Evolutionary conservation across 2,113 vertebrate genomes (phyloP), one percentile per base, ranked within the genome.

Genomic region (Anser brachyrhynchus): DNA sequence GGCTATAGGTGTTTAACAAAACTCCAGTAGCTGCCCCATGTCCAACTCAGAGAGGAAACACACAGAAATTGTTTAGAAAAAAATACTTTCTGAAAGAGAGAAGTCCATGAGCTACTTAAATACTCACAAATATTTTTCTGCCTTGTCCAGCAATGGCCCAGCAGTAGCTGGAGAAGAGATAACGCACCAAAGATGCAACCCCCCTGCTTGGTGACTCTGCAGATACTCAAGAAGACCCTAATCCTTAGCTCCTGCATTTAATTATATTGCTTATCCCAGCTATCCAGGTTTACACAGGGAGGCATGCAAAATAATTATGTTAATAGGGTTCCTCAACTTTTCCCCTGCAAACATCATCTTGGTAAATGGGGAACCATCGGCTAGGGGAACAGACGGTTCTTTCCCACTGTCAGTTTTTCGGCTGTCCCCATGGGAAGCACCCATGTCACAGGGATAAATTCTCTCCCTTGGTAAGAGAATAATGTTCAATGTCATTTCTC

Each of bases 401-500:
- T 55, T 51, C 73, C 54, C 20, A 2, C 39, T 41, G n/a, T 8
- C 25, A 13, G 21, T 14, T 46, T 43, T 84, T 51, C 49, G 17
- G 20, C 58, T 84, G 9, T 92, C 35, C 76, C 28, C 31, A 37
- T n/a, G 22, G 28, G 35, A 93, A 89, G 66, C 70, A 75, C 84
- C 93, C 84, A 41, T 46, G 81, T 75, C 37, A 3, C 54, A 74
- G 66, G 74, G 67, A 87, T 62, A 46, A 84, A 89, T 28, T 78
- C 28, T 73, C 26, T 94, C 77, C 44, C 71, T 74, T 90, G 71
- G n/a, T 83, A 83, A 91, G 74, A 91, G 71, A 90, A 64, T 67
- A n/a, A 71, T 71, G 65, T 91, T 95, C 2, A 4, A 75, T 95
- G 85, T 91, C 75, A 74, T 71, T 65, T 86, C 87, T 93, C 81